Evolutionary conservation across 2,113 vertebrate species (phyloP).

Genomic region (Rhegmatorhina hoffmannsi): DNA sequence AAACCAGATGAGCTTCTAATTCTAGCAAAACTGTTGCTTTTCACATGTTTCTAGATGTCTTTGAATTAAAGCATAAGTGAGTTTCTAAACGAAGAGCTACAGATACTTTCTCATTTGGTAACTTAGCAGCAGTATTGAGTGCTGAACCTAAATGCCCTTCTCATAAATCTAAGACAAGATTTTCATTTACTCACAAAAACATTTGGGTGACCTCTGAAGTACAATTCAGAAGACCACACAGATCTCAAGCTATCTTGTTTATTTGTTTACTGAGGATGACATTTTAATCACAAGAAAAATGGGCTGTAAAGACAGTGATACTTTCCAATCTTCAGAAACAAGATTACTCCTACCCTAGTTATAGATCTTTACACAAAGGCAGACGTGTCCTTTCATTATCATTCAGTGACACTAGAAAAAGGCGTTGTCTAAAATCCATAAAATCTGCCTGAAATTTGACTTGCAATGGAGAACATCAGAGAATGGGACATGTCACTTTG

Average conservation of each 20-base stretch:
- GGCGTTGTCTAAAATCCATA: background rate
- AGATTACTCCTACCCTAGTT: background rate
- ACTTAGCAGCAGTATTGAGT: background rate
- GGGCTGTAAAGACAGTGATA: background rate
- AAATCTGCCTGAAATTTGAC: background rate
- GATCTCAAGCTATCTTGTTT: background rate
- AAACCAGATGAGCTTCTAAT: background rate
- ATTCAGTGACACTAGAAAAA: background rate
- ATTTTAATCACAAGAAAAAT: slow-evolving; percentile 41
- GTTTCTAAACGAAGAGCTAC: background rate
- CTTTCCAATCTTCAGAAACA: slow-evolving; percentile 19
- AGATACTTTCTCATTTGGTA: background rate
- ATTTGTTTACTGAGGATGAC: slow-evolving; percentile 34
- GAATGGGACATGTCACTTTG: background rate
- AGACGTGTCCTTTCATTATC: background rate
- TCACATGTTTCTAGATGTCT: background rate
- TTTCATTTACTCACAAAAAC: slow-evolving; percentile 21
- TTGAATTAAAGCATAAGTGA: background rate
- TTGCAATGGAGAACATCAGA: background rate
- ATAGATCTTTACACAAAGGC: background rate
- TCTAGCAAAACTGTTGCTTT: background rate
- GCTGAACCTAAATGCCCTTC: background rate
- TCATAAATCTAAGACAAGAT: slow-evolving; percentile 23
- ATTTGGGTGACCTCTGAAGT: background rate
- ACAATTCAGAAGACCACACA: background rate